Conservation (phyloP, 2,888 invertebrate genomes). For the Holacanthella duospinosa region DNA sequence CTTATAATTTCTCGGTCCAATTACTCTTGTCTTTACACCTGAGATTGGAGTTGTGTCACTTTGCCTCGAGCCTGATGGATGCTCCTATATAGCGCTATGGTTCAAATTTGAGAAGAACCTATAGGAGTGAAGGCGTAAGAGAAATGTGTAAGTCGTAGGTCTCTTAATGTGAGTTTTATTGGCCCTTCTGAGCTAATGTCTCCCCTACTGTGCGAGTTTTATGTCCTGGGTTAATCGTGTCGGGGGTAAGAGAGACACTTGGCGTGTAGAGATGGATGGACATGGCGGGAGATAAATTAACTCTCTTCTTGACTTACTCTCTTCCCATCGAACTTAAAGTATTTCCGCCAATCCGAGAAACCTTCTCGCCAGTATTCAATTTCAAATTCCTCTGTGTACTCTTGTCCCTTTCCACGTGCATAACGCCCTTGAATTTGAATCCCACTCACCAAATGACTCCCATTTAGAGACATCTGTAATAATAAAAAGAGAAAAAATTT, state of each 20-base stretch:
- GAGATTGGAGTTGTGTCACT: no score
- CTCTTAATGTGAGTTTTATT: no score
- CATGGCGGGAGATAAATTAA: not conserved
- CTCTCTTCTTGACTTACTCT: slow-evolving; percentile 46
- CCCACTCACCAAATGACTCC: slow-evolving; percentile 55
- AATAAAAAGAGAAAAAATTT: not conserved
- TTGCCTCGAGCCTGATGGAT: no score
- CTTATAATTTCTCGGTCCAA: not conserved
- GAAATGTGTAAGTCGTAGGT: no score
- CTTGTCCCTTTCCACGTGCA: slow-evolving; percentile 61
- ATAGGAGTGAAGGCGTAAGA: not conserved
- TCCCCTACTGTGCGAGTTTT: not conserved
- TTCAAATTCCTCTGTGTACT: slow-evolving; percentile 60
- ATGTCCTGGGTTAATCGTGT: not conserved
- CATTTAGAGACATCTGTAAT: slow-evolving; percentile 38
- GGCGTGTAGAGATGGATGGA: no score
- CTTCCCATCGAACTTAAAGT: slow-evolving; percentile 55
- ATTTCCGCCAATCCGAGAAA: slow-evolving; percentile 48
- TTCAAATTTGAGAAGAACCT: no score
- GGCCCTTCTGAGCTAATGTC: no score
- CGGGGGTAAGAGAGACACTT: no score
- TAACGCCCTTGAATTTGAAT: slow-evolving; percentile 66
- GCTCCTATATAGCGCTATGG: no score
- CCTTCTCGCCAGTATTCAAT: slow-evolving; percentile 58
- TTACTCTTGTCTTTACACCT: not conserved